These are phyloP conservation scores for Enchytraeus crypticus DNA, from an alignment of 2,888 invertebrate species.

Conservation along the genomic window DNA sequence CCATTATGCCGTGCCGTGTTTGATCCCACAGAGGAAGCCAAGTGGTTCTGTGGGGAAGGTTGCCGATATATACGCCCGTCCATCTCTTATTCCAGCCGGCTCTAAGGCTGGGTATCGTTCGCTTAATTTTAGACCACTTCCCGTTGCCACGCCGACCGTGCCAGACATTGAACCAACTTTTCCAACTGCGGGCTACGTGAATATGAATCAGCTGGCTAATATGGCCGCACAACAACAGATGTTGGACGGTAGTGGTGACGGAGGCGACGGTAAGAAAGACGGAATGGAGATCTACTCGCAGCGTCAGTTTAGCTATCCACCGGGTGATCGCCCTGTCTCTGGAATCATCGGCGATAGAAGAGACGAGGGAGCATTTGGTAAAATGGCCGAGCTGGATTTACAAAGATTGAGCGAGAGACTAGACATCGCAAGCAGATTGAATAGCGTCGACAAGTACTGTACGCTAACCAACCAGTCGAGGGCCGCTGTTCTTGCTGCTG, in stretches of 20 bases:
- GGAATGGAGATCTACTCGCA: background rate
- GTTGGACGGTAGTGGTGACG: background rate
- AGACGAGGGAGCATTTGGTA: background rate
- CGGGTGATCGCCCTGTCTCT: background rate
- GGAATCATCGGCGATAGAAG: background rate
- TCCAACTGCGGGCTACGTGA: slow-evolving; percentile 12
- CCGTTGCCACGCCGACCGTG: slow-evolving; percentile 16
- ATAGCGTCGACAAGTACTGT: slow-evolving; percentile 3
- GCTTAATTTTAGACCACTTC: slow-evolving; percentile 9
- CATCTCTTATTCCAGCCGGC: slow-evolving; percentile 6
- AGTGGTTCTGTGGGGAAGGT: slow-evolving; percentile 1
- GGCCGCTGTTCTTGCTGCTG: background rate
- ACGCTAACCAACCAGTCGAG: background rate
- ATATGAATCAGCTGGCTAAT: slow-evolving; percentile 14
- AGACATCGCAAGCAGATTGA: background rate
- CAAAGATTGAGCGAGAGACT: slow-evolving; percentile 2
- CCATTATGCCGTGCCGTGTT: slow-evolving; percentile 10
- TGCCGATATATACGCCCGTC: slow-evolving; percentile 15
- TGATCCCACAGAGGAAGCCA: slow-evolving; percentile 1
- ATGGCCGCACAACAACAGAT: slow-evolving; percentile 9
- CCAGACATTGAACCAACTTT: slow-evolving; percentile 9
- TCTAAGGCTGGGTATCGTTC: slow-evolving; percentile 9
- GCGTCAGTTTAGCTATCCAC: too few species aligned
- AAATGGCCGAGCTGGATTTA: background rate
- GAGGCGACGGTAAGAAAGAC: background rate